Percentiles rank a stretch among this genome's conserved stretches.
Evolutionary conservation across 1,140 invertebrate species (phyloP).

Genomic region (Portunus trituberculatus): DNA sequence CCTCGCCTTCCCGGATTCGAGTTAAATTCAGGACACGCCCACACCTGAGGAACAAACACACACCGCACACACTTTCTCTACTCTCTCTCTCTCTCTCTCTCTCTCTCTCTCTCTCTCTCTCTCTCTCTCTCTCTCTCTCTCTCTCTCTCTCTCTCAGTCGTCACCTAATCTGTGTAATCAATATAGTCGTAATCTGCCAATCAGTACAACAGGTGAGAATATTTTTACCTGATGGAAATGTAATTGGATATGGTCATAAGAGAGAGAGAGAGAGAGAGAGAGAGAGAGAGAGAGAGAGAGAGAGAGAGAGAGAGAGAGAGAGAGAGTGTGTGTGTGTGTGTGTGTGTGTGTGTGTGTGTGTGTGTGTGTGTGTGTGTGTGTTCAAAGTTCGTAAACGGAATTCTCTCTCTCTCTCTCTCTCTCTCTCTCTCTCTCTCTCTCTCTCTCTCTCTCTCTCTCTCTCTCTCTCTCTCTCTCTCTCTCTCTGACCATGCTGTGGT

Average conservation of each 20-base stretch:
- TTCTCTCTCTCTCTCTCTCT: slow-evolving; percentile 44
- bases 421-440: too few relatives aligned
- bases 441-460: background rate
- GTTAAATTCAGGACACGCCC: background rate
- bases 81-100: slow-evolving; percentile 35
- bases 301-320: background rate
- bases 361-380: too few relatives aligned
- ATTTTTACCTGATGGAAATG: background rate
- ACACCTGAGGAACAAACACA: background rate
- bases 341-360: too few relatives aligned
- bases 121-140: slow-evolving; percentile 37
- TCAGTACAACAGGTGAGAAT: too few relatives aligned
- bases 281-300: background rate
- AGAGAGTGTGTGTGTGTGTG: too few relatives aligned
- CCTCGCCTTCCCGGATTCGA: background rate
- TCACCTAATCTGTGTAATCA: background rate
- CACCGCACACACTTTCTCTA: background rate
- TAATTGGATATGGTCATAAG: too few relatives aligned
- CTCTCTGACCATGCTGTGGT: background rate
- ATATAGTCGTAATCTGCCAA: too few relatives aligned
- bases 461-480: slow-evolving; percentile 28
- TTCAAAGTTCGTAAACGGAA: too few relatives aligned
- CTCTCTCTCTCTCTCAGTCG: slow-evolving; percentile 15
- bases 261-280: too few relatives aligned
- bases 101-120: background rate